These are phyloP conservation scores for Actinostola sp. DNA, from an alignment of 92 coral and sea anemone species.

Conservation along the genomic window DNA sequence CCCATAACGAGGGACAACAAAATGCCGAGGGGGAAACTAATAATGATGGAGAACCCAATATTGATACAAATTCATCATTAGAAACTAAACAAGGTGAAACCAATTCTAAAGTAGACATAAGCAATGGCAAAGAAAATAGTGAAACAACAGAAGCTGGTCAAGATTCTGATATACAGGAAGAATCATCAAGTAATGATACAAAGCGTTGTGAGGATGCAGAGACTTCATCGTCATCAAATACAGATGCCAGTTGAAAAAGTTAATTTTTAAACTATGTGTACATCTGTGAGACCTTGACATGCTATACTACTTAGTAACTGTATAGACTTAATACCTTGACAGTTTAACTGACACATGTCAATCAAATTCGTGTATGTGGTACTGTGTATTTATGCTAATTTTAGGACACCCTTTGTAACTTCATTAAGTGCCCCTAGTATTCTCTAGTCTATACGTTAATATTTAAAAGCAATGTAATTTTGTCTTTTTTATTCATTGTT, in stretches of 20 bases:
- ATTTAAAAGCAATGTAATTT: not conserved
- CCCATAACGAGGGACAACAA: not conserved
- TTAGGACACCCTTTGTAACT: not conserved
- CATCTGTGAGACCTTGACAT: no score
- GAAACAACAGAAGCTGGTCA: not conserved
- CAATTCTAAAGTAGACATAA: not conserved
- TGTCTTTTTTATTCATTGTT: not conserved
- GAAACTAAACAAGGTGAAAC: not conserved
- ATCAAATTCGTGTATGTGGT: no score
- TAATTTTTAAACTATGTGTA: no score
- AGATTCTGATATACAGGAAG: not conserved
- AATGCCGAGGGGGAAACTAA: not conserved
- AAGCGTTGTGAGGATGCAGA: no score
- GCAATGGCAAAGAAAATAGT: not conserved
- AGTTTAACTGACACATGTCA: no score
- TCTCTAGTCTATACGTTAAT: not conserved
- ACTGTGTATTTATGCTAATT: no score
- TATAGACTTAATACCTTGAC: no score
- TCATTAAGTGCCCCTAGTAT: no score
- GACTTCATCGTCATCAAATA: no score
- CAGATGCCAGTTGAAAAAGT: no score
- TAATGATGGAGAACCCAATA: not conserved
- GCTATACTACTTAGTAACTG: no score
- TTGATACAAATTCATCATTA: not conserved
- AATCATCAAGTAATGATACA: not conserved